phyloP scores from a whole-genome alignment of 2,113 vertebrate genomes.

The Lophochroa leadbeateri region DNA sequence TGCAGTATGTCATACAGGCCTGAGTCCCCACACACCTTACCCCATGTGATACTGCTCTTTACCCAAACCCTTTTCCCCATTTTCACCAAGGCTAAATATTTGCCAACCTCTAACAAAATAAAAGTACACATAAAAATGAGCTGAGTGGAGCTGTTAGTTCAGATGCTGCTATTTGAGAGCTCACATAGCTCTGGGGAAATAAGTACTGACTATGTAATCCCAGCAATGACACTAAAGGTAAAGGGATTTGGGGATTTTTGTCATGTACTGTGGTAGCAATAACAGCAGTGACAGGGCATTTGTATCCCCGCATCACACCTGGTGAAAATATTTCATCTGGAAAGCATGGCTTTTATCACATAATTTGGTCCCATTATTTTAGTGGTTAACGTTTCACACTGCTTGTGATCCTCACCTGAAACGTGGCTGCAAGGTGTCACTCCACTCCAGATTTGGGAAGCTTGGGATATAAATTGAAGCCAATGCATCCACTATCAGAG shows the following conservation, averaged over 20 bases:
- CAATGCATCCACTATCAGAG: slow-evolving; percentile 43
- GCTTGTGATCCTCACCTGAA: not conserved
- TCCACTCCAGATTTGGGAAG: not conserved
- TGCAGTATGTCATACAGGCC: not conserved
- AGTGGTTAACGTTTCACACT: slow-evolving; percentile 13
- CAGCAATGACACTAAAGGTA: slow-evolving; percentile 60
- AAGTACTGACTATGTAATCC: slow-evolving; percentile 66
- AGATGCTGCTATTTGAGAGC: slow-evolving; percentile 52
- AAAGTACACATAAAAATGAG: slow-evolving; percentile 27
- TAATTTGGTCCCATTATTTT: slow-evolving; percentile 55
- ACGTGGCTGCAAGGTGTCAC: slow-evolving; percentile 32
- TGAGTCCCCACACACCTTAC: not conserved
- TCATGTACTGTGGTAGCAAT: slow-evolving; percentile 67
- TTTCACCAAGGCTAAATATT: slow-evolving; percentile 45
- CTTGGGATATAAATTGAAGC: slow-evolving; percentile 52
- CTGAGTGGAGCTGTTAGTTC: slow-evolving; percentile 52
- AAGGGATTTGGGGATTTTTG: slow-evolving; percentile 70
- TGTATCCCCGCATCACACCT: slow-evolving; percentile 53
- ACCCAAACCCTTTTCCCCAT: not conserved
- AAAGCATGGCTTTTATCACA: slow-evolving; percentile 43
- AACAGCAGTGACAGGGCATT: slow-evolving; percentile 39
- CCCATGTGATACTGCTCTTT: not conserved
- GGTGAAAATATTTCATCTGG: slow-evolving; percentile 54
- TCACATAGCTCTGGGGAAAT: slow-evolving; percentile 69
- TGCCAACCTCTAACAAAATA: slow-evolving; percentile 53